Conservation (phyloP, 2,113 vertebrate species). For the Chloropsis cyanopogon region DNA sequence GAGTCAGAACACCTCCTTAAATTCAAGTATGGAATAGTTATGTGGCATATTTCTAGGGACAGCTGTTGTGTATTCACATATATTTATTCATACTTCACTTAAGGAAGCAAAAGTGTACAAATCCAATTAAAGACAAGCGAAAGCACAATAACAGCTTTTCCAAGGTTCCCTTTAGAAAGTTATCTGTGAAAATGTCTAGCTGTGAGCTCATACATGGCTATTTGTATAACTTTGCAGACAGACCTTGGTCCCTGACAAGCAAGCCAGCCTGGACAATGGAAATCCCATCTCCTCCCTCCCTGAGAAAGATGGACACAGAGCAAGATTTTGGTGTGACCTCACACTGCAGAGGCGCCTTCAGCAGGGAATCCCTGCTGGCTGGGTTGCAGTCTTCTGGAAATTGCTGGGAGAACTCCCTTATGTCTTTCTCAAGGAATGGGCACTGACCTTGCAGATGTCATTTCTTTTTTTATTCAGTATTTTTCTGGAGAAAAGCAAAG, state of each 20-base stretch:
- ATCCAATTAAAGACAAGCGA: not conserved
- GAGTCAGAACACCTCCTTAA: not conserved
- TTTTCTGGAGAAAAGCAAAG: not conserved
- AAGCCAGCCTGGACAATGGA: not conserved
- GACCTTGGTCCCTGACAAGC: not conserved
- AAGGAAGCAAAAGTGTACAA: not conserved
- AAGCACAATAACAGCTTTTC: not conserved
- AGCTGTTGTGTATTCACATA: not conserved
- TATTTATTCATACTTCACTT: not conserved
- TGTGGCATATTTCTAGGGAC: not conserved
- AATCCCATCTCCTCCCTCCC: not conserved
- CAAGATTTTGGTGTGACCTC: not conserved
- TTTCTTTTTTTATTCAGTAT: not conserved
- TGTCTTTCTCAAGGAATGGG: not conserved
- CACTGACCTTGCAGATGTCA: not conserved
- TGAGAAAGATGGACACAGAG: not conserved
- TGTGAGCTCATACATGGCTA: not conserved
- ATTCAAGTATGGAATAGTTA: not conserved
- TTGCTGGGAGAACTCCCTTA: not conserved
- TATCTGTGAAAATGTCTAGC: not conserved
- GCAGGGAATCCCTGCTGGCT: not conserved
- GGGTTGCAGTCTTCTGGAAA: not conserved
- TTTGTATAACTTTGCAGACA: slow-evolving; percentile 41
- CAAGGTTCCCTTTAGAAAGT: not conserved
- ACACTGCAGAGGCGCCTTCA: not conserved